phyloP scores from a whole-genome alignment of 2,888 invertebrate genomes.

The Mythimna pallens region DNA sequence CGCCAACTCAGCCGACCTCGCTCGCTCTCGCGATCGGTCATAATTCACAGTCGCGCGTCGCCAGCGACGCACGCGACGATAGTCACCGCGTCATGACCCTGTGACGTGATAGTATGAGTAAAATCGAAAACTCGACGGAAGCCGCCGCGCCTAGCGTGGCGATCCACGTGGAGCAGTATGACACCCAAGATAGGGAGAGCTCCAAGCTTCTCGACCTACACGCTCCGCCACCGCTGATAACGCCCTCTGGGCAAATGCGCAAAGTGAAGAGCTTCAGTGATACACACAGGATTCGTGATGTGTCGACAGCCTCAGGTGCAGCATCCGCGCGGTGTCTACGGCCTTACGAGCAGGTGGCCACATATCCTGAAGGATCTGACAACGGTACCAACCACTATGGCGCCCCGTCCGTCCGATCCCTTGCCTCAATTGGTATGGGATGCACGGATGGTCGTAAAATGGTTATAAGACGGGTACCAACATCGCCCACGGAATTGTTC shows the following conservation, averaged over 20 bases:
- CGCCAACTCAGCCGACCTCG: constrained; percentile 93
- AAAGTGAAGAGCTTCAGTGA: constrained; percentile 89
- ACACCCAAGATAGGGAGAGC: constrained; percentile 82
- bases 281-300: constrained; percentile 87
- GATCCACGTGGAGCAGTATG: constrained; percentile 85
- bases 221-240: constrained; percentile 78
- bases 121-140: constrained; percentile 84
- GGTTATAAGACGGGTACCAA: constrained; percentile 95
- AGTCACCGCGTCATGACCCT: constrained; percentile 86
- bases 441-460: constrained; percentile 96
- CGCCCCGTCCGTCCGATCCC: constrained; percentile 94
- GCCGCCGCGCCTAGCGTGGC: constrained; percentile 86
- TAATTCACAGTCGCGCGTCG: constrained; percentile 85
- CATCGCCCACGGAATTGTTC: constrained; percentile 96
- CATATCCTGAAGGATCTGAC: constrained; percentile 91
- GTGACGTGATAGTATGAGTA: constrained; percentile 89
- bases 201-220: constrained; percentile 83
- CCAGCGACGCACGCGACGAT: constrained; percentile 85
- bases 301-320: constrained; percentile 85
- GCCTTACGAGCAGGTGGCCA: constrained; percentile 87
- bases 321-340: constrained; percentile 87
- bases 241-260: constrained; percentile 88
- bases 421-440: constrained; percentile 96
- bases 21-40: constrained; percentile 92
- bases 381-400: constrained; percentile 91